phyloP scores from a whole-genome alignment of 1,140 invertebrate genomes.

The Apis dorsata region DNA sequence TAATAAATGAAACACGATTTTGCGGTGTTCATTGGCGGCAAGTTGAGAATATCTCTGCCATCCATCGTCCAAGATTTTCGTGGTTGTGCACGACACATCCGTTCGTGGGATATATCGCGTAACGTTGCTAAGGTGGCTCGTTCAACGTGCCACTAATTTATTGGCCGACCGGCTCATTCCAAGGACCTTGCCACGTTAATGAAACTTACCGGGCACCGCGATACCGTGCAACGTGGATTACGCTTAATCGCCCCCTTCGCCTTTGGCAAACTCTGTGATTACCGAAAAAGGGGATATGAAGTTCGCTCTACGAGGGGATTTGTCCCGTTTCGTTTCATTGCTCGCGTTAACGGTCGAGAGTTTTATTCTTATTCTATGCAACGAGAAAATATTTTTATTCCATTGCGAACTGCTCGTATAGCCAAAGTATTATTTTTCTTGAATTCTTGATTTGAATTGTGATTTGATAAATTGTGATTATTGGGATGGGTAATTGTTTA shows the following conservation, averaged over 20 bases:
- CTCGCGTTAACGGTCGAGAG: too few species aligned
- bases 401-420: too few species aligned
- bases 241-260: slow-evolving; percentile 38
- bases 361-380: too few species aligned
- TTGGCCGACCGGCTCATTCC: slow-evolving; percentile 47
- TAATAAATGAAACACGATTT: slow-evolving; percentile 67
- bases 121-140: slow-evolving; percentile 61
- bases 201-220: slow-evolving; percentile 46
- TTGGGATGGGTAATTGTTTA: too few species aligned
- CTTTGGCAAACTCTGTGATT: slow-evolving; percentile 1
- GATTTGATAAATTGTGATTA: too few species aligned
- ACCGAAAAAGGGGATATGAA: not conserved
- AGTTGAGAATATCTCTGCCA: slow-evolving; percentile 58
- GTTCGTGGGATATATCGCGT: slow-evolving; percentile 64
- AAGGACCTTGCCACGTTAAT: slow-evolving; percentile 54
- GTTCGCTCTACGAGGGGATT: too few species aligned
- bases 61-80: slow-evolving; percentile 67
- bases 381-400: too few species aligned
- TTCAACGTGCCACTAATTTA: slow-evolving; percentile 63
- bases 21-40: slow-evolving; percentile 63
- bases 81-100: slow-evolving; percentile 65
- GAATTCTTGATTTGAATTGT: too few species aligned
- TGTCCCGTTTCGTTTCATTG: too few species aligned
- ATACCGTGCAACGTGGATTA: slow-evolving; percentile 1
- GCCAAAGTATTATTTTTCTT: too few species aligned